These are phyloP conservation scores for Hippoglossus stenolepis DNA, from an alignment of 2,113 vertebrate genomes.

Conservation along the genomic window DNA sequence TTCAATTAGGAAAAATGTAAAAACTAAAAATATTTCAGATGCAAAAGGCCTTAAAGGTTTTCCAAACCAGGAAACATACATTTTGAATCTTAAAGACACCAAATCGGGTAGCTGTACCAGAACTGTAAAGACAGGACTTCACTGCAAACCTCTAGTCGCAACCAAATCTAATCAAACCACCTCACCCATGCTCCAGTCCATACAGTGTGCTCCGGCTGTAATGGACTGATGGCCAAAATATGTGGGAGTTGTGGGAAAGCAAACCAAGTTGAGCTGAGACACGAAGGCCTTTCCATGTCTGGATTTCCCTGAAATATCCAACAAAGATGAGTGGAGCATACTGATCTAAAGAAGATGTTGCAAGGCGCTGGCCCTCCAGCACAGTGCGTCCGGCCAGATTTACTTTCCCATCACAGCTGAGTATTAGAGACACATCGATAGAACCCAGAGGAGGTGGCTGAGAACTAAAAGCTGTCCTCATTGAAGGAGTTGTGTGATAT, in stretches of 20 bases:
- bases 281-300: slow-evolving; percentile 33
- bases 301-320: slow-evolving; percentile 19
- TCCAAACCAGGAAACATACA: background rate
- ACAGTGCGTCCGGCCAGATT: background rate
- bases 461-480: background rate
- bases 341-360: slow-evolving; percentile 12
- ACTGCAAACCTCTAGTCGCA: background rate
- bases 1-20: background rate
- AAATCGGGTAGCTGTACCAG: background rate
- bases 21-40: background rate
- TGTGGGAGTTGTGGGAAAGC: slow-evolving; percentile 33
- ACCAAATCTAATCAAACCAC: slow-evolving; percentile 17
- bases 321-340: slow-evolving; percentile 16
- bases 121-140: background rate
- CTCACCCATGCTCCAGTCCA: slow-evolving; percentile 12
- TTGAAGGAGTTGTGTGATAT: background rate
- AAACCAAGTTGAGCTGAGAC: slow-evolving; percentile 16
- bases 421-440: no score
- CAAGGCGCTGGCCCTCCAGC: background rate
- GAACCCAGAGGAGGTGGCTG: no score
- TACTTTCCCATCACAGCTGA: background rate
- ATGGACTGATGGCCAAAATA: slow-evolving; percentile 26
- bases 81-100: background rate
- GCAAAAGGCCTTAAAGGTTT: background rate
- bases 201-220: slow-evolving; percentile 23